Base-by-base conservation (phyloP, 2,113 vertebrate species). In the Python bivittatus region DNA sequence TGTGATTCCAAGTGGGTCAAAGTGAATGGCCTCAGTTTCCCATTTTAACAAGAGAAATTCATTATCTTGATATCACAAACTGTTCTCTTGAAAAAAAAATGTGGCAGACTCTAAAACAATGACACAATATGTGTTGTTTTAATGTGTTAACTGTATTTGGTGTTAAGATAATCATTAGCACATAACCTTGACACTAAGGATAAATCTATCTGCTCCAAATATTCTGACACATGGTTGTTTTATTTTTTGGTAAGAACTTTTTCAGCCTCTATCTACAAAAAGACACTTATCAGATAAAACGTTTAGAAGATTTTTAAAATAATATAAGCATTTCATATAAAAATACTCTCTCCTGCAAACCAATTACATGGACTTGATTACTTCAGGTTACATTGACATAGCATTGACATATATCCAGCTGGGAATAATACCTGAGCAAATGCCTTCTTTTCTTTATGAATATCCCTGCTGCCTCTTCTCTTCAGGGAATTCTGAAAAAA, bases 361-460 rank as follows among this genome's bases (percentile, higher is more conserved):
- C 91, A 68, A 95, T 87, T 94, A 85, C 53, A 68, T 86, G 68
- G 88, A 56, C 9, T 42, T 90, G 25, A 54, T 13, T 27, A 42
- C 72, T 79, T 42, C 33, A 20, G 7, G 38, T 79, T 22, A 22
- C 33, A 79, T 22, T 42, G 17, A 42, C 22, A 22, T 23, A 79
- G 33, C 87, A 93, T 88, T 68, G 2, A 54, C 90, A 90, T 68
- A 15, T 22, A 9, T 5, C 0, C 64, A 93, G 79, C 58, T 86
- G 57, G 88, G 93, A 96, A 90, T 27, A 64, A 85, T 98, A 99
- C 99, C 99, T 99, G 99, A 94, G 97, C 98, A 61, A 97, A 94
- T 9, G 97, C 94, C 95, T 98, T 99, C 96, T 99, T 99, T 94
- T 99, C 99, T 97, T 99, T 99, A 96, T 99, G 98, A 0, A 97